Evolutionary conservation across 2,888 invertebrate species (phyloP).

Genomic region (Lobophora halterata): DNA sequence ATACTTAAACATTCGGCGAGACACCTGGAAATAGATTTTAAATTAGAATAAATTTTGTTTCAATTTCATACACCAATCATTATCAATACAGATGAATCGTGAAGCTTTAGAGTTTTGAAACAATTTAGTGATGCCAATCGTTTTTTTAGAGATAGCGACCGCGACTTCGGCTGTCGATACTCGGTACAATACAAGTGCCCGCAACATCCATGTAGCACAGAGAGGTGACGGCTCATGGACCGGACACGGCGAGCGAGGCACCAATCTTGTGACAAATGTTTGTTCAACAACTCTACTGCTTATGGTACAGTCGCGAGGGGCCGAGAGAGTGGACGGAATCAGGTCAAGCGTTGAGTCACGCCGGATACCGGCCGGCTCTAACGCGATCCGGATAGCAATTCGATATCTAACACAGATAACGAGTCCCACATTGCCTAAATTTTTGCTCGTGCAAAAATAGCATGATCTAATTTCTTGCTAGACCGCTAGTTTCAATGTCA

Average conservation of each 20-base stretch:
- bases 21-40: slow-evolving; percentile 80
- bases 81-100: slow-evolving; percentile 41
- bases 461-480: slow-evolving; percentile 20
- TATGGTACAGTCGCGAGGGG: slow-evolving; percentile 38
- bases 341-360: slow-evolving; percentile 15
- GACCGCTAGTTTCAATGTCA: slow-evolving; percentile 20
- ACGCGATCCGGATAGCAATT: slow-evolving; percentile 25
- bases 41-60: slow-evolving; percentile 78
- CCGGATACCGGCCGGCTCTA: slow-evolving; percentile 17
- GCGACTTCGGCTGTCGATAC: slow-evolving; percentile 34
- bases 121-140: slow-evolving; percentile 73
- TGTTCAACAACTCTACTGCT: slow-evolving; percentile 51
- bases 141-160: slow-evolving; percentile 40
- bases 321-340: slow-evolving; percentile 42
- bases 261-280: slow-evolving; percentile 43
- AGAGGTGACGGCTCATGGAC: slow-evolving; percentile 30
- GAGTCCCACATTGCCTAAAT: slow-evolving; percentile 18
- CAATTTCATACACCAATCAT: slow-evolving; percentile 72
- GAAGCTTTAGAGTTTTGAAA: slow-evolving; percentile 56
- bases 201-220: slow-evolving; percentile 52
- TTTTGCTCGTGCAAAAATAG: slow-evolving; percentile 28
- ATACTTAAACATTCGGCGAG: slow-evolving; percentile 77
- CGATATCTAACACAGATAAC: slow-evolving; percentile 31
- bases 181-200: slow-evolving; percentile 46
- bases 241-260: slow-evolving; percentile 35